Conservation (phyloP, 1,140 invertebrate species). For the Propsilocerus akamusi region DNA sequence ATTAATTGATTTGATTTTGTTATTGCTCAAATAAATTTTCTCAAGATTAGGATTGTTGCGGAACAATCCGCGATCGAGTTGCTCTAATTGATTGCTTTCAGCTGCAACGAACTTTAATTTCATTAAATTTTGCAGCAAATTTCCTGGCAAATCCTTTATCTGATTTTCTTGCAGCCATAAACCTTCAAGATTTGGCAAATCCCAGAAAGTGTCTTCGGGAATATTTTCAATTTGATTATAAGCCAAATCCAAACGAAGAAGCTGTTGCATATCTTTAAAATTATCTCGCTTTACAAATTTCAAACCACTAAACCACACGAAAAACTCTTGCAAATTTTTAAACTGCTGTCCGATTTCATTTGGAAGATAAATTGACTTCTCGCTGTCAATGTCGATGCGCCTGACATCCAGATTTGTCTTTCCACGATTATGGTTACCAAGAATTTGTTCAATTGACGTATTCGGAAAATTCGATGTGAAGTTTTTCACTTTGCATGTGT, state of each 20-base stretch:
- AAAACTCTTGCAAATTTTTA: not conserved
- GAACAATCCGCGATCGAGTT: not conserved
- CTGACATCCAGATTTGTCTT: too few species aligned
- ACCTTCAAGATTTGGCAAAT: not conserved
- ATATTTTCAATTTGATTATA: not conserved
- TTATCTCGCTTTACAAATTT: not conserved
- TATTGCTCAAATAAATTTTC: not conserved
- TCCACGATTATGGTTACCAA: too few species aligned
- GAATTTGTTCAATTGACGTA: too few species aligned
- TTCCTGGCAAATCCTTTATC: not conserved
- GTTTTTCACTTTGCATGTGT: too few species aligned
- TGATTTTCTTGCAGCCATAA: not conserved
- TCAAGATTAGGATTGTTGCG: not conserved
- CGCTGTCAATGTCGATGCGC: too few species aligned
- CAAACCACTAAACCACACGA: not conserved
- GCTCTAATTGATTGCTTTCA: not conserved
- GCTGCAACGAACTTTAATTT: not conserved
- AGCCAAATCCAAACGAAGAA: not conserved
- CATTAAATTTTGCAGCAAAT: not conserved
- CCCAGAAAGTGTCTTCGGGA: not conserved
- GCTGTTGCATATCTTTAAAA: not conserved
- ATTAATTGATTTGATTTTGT: not conserved
- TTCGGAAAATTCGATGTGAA: too few species aligned
- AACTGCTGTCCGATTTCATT: not conserved
- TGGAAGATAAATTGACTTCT: not conserved